These are phyloP conservation scores for Aix galericulata DNA, from an alignment of 2,113 vertebrate species.

Conservation along the genomic window DNA sequence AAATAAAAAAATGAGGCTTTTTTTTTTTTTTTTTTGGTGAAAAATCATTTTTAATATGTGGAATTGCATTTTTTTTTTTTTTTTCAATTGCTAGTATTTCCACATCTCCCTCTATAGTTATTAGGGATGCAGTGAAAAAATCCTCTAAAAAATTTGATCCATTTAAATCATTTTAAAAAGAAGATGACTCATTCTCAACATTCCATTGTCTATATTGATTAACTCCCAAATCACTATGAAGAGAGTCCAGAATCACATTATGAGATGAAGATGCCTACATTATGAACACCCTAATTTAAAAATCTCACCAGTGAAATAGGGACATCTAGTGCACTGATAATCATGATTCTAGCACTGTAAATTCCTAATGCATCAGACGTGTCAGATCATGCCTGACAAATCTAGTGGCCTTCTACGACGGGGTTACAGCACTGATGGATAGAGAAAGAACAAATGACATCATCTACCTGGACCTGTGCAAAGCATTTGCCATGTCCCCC, in stretches of 20 bases:
- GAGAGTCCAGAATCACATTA: not conserved
- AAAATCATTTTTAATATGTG: not conserved
- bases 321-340: not conserved
- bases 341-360: not conserved
- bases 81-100: not conserved
- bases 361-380: not conserved
- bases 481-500: no score
- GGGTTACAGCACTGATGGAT: no score
- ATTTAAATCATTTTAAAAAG: conserved; percentile 3
- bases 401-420: no score
- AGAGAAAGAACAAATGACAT: no score
- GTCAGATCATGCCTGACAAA: no score
- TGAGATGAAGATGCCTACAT: not conserved
- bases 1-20: not conserved
- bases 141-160: not conserved
- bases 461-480: no score
- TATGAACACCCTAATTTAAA: not conserved
- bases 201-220: accelerated
- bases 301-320: not conserved
- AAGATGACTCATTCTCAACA: not conserved
- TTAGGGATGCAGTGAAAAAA: not conserved
- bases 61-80: not conserved
- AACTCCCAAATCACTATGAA: not conserved
- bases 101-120: not conserved
- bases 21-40: not conserved